Conservation (phyloP, 2,888 invertebrate genomes). For the Galerucella calmariensis region DNA sequence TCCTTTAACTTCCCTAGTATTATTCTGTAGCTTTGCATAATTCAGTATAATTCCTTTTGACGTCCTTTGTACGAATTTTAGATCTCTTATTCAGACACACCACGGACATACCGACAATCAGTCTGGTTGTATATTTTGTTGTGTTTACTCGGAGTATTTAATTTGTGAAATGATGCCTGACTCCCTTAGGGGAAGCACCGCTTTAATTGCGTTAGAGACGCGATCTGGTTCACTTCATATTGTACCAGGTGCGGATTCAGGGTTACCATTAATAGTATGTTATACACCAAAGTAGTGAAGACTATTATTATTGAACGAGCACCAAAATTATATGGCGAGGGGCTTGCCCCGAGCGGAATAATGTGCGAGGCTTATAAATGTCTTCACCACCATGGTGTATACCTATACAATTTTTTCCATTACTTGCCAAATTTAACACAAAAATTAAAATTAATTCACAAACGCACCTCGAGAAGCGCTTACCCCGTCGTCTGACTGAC, state of each 20-base stretch:
- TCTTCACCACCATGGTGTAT: too few species aligned
- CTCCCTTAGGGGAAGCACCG: slow-evolving; percentile 41
- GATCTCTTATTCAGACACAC: slow-evolving; percentile 35
- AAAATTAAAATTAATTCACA: too few species aligned
- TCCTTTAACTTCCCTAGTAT: neutral
- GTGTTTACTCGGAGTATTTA: slow-evolving; percentile 51
- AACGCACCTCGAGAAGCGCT: too few species aligned
- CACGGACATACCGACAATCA: slow-evolving; percentile 31
- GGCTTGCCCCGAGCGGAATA: too few species aligned
- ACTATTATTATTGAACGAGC: too few species aligned
- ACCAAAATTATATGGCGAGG: too few species aligned
- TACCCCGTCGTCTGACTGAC: too few species aligned
- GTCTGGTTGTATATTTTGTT: slow-evolving; percentile 39
- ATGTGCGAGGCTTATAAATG: too few species aligned
- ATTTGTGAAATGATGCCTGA: slow-evolving; percentile 52
- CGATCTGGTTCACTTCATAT: slow-evolving; percentile 29
- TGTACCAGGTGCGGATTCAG: slow-evolving; percentile 26
- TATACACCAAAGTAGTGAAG: too few species aligned
- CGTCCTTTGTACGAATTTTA: slow-evolving; percentile 36
- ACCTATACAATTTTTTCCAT: too few species aligned
- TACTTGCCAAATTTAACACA: too few species aligned
- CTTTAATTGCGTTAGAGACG: slow-evolving; percentile 41
- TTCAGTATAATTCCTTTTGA: slow-evolving; percentile 36
- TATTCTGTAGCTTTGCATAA: slow-evolving; percentile 28
- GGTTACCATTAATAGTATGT: too few species aligned